Percentiles rank a stretch among this genome's conserved stretches.
Evolutionary conservation across 1,140 invertebrate genomes (phyloP).

Genomic region (Dendroctonus valens): DNA sequence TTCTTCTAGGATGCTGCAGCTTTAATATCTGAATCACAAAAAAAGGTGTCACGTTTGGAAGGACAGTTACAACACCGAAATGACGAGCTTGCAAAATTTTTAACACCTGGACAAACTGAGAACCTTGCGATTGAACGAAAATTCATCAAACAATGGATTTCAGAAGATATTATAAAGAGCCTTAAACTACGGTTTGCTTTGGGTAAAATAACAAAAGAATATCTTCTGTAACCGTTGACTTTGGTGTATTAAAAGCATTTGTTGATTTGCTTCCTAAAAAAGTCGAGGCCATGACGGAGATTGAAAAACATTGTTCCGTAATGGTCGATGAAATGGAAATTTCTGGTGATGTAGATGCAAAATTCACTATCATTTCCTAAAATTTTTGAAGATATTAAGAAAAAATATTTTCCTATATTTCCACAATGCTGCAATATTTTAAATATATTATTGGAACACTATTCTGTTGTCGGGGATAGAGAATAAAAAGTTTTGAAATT

Average conservation of each 20-base stretch:
- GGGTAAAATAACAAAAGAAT: constrained; percentile 9
- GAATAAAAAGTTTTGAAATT: too few species aligned
- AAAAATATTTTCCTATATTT: not conserved
- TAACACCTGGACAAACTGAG: too few species aligned
- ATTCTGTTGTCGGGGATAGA: not conserved
- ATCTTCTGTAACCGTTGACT: constrained; percentile 3
- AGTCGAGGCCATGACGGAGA: not conserved
- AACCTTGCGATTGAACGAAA: too few species aligned
- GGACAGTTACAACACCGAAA: too few species aligned
- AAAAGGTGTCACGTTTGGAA: too few species aligned
- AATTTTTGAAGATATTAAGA: not conserved
- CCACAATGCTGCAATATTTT: not conserved
- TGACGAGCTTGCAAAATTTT: too few species aligned
- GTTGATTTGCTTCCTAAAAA: constrained; percentile 8
- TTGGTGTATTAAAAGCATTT: constrained; percentile 1
- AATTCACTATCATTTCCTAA: constrained; percentile 14
- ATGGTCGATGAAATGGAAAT: constrained; percentile 12
- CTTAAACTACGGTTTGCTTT: constrained; percentile 4
- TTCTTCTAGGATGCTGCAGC: too few species aligned
- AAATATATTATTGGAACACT: too few species aligned
- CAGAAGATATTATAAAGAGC: constrained; percentile 5
- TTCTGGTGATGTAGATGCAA: constrained; percentile 9
- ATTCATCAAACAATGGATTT: too few species aligned
- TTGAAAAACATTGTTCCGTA: constrained; percentile 7
- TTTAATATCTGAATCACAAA: too few species aligned